Conservation (phyloP, 1,140 invertebrate genomes). For the Belonocnema kinseyi region DNA sequence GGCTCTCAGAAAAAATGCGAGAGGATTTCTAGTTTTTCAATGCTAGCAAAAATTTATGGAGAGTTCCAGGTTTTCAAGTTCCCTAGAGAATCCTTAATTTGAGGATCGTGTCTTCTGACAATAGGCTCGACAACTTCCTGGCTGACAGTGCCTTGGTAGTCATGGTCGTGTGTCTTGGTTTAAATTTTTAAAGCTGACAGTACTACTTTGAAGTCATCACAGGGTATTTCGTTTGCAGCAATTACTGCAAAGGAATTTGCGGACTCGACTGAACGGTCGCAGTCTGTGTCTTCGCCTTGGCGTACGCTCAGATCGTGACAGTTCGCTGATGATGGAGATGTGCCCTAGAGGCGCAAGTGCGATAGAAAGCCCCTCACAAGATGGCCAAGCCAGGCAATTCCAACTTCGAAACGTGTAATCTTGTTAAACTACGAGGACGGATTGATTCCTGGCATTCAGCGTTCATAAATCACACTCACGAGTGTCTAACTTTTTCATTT, state of each 20-base stretch:
- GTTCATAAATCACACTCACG: conserved; percentile 59
- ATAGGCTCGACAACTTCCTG: background rate
- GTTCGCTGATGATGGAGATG: conserved; percentile 53
- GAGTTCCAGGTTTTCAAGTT: conserved; percentile 23
- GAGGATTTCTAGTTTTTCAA: no score
- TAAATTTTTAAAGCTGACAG: background rate
- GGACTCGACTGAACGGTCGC: background rate
- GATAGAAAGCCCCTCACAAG: conserved; percentile 52
- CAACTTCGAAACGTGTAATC: conserved; percentile 61
- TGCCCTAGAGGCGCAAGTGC: conserved; percentile 49
- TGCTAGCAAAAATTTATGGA: no score
- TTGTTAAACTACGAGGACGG: conserved; percentile 57
- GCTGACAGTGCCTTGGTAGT: background rate
- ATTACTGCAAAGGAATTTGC: conserved; percentile 2
- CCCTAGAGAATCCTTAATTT: conserved; percentile 11
- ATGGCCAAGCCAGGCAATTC: conserved; percentile 54
- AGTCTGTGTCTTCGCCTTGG: background rate
- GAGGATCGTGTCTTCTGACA: conserved; percentile 37
- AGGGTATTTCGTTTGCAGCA: background rate
- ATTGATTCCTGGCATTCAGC: conserved; percentile 66
- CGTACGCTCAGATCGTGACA: conserved; percentile 7
- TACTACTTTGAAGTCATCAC: conserved; percentile 11
- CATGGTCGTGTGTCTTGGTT: background rate
- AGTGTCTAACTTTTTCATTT: background rate
- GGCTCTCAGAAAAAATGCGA: no score